Evolutionary conservation across 2,113 vertebrate genomes (phyloP).

Genomic region (Paraplagusia blochii): DNA sequence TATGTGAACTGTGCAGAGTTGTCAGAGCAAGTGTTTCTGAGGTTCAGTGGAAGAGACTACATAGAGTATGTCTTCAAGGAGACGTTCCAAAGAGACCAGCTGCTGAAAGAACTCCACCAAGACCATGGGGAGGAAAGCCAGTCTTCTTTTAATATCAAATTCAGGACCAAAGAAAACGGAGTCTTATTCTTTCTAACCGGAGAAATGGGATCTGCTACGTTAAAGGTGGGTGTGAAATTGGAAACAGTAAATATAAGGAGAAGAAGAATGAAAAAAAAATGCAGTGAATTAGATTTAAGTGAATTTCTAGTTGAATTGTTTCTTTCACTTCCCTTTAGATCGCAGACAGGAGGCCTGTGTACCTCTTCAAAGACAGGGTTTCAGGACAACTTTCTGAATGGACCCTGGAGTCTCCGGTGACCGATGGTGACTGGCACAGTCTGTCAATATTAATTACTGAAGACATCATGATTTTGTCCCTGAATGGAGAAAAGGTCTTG

Average conservation of each 20-base stretch:
- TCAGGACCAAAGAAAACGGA: conserved; percentile 65
- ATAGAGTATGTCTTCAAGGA: conserved; percentile 75
- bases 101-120: conserved; percentile 45
- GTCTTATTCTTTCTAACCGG: conserved; percentile 58
- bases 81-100: conserved; percentile 67
- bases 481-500: conserved; percentile 55
- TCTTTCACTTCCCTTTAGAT: conserved; percentile 52
- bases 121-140: conserved; percentile 22
- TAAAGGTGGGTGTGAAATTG: conserved; percentile 53
- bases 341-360: conserved; percentile 57
- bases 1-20: conserved; percentile 44
- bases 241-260: neutral
- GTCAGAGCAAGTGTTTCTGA: conserved; percentile 64
- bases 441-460: conserved; percentile 48
- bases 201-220: conserved; percentile 27
- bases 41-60: conserved; percentile 57
- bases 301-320: neutral
- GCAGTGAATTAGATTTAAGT: no score
- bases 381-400: conserved; percentile 53
- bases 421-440: conserved; percentile 72
- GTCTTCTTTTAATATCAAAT: conserved; percentile 59
- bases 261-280: no score
- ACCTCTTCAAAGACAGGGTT: conserved; percentile 36
- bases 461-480: conserved; percentile 36
- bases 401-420: conserved; percentile 41